These are phyloP conservation scores for Sialis lutaria DNA, from an alignment of 2,888 invertebrate species.

Conservation along the genomic window DNA sequence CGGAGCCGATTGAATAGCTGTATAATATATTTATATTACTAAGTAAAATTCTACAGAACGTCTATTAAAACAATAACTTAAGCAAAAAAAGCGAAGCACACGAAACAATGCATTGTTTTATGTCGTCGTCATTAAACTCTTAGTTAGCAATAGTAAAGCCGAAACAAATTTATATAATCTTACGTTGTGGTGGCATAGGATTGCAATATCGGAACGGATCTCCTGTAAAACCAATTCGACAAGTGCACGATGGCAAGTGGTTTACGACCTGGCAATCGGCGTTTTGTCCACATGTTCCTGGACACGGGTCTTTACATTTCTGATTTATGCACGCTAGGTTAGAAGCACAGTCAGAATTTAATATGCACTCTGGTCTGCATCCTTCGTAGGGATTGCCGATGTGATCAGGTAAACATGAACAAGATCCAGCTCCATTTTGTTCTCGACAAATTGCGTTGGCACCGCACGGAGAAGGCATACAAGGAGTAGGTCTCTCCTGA, in stretches of 20 bases:
- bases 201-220: conserved; percentile 22
- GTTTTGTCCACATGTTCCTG: conserved; percentile 47
- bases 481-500: conserved; percentile 20
- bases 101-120: no score
- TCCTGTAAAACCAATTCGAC: conserved; percentile 31
- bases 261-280: conserved; percentile 35
- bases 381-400: conserved; percentile 39
- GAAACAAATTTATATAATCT: conserved; percentile 16
- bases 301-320: conserved; percentile 38
- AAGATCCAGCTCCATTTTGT: conserved; percentile 32
- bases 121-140: no score
- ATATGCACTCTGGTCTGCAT: conserved; percentile 36
- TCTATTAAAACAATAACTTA: background rate
- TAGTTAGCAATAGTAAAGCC: background rate
- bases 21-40: conserved; percentile 1
- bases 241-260: conserved; percentile 27
- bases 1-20: conserved; percentile 11
- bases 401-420: conserved; percentile 30
- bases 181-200: conserved; percentile 30
- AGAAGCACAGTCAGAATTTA: conserved; percentile 35
- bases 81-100: no score
- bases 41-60: background rate
- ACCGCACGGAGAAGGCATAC: conserved; percentile 30
- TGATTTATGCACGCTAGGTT: conserved; percentile 34
- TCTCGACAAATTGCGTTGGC: conserved; percentile 31